These are phyloP conservation scores for Pseudomyrmex concolor DNA, from an alignment of 1,140 invertebrate species.

Conservation along the genomic window DNA sequence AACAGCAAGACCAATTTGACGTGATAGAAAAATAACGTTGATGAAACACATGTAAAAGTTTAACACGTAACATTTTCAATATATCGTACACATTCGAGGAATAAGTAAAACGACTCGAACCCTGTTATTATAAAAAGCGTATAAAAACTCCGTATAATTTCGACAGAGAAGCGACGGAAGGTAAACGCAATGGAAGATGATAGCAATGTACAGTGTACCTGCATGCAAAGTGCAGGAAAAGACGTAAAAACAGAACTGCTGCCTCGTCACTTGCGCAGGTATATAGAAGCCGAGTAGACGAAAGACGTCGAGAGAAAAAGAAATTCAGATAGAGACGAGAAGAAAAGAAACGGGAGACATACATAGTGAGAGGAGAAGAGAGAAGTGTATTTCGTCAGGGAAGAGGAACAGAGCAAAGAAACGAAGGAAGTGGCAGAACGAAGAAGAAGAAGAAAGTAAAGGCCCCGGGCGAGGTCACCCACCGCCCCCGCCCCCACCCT, in stretches of 20 bases:
- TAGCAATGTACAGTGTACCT: conserved; percentile 54
- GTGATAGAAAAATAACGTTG: not conserved
- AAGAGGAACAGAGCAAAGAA: conserved; percentile 35
- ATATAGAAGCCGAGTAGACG: conserved; percentile 60
- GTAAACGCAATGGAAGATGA: not conserved
- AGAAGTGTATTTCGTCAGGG: conserved; percentile 14
- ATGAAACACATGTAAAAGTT: not conserved
- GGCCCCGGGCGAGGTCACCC: conserved; percentile 84
- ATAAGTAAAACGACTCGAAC: not conserved
- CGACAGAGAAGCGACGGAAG: not conserved
- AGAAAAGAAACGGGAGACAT: conserved; percentile 50
- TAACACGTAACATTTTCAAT: not conserved
- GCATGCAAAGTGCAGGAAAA: conserved; percentile 76
- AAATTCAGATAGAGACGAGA: conserved; percentile 34
- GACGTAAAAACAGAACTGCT: conserved; percentile 60
- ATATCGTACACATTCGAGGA: not conserved
- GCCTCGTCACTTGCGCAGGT: conserved; percentile 68
- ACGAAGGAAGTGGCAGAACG: conserved; percentile 58
- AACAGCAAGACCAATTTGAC: conserved; percentile 49
- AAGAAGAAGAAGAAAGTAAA: conserved; percentile 75
- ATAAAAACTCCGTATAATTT: conserved; percentile 67
- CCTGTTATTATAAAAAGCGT: not conserved
- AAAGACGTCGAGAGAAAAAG: conserved; percentile 64
- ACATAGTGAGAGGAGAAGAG: conserved; percentile 41
- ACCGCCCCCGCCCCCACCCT: conserved; percentile 78